Evolutionary conservation across 2,888 invertebrate species (phyloP).

Genomic region (Apomyelois bistriatella): DNA sequence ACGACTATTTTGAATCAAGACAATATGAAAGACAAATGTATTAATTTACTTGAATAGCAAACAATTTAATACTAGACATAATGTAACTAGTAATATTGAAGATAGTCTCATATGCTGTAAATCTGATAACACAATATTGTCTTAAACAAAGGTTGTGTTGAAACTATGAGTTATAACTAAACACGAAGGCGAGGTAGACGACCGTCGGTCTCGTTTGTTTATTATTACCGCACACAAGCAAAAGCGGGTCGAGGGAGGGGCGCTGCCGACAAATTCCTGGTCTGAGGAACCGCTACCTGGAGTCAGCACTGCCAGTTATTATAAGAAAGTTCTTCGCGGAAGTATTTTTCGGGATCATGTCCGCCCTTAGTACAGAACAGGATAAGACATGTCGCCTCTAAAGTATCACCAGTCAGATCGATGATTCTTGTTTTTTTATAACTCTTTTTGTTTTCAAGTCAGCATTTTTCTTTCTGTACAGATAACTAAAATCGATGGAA

Average conservation of each 20-base stretch:
- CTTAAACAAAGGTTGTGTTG: neutral
- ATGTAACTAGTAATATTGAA: too few species aligned
- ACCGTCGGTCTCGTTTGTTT: slow-evolving; percentile 19
- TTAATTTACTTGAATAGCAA: too few species aligned
- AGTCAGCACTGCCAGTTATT: neutral
- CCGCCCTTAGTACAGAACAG: neutral
- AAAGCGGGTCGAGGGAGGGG: neutral
- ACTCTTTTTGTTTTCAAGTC: too few species aligned
- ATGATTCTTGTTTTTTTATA: too few species aligned
- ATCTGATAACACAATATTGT: neutral
- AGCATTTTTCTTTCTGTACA: too few species aligned
- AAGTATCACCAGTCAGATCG: neutral
- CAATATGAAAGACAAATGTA: too few species aligned
- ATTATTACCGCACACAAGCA: slow-evolving; percentile 21
- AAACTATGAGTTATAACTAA: neutral
- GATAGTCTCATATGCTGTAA: too few species aligned
- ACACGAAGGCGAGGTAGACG: slow-evolving; percentile 19
- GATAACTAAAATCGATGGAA: too few species aligned
- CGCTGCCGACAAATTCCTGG: slow-evolving; percentile 2
- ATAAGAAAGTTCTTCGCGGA: neutral
- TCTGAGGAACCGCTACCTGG: slow-evolving; percentile 1
- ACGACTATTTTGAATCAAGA: too few species aligned
- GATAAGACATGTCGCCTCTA: neutral
- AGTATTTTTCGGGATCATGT: neutral
- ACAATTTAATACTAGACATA: too few species aligned